These are phyloP conservation scores for Theocolax elegans DNA, from an alignment of 1,140 invertebrate genomes.

Conservation along the genomic window DNA sequence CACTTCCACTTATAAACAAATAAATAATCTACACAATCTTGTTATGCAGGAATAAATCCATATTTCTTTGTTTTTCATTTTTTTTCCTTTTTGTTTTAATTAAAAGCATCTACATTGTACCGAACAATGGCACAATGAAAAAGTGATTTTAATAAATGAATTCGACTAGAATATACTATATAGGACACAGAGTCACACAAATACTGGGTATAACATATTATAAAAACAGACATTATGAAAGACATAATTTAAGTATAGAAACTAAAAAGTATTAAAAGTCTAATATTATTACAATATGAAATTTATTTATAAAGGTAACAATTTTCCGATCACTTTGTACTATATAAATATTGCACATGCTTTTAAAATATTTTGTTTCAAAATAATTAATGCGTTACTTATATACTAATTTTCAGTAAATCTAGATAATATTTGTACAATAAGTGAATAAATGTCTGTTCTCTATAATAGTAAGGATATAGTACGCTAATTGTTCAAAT, in stretches of 20 bases:
- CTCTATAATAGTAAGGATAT: not conserved
- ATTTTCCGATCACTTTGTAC: no score
- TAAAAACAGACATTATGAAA: conserved; percentile 12
- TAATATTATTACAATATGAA: no score
- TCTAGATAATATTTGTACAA: no score
- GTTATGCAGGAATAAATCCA: not conserved
- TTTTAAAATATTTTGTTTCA: no score
- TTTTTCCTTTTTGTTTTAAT: conserved; percentile 1
- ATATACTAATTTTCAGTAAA: no score
- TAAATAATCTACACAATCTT: conserved; percentile 18
- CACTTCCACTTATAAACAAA: conserved; percentile 15
- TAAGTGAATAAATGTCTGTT: conserved; percentile 8
- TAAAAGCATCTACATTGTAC: conserved; percentile 19
- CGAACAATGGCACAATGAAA: not conserved
- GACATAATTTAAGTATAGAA: not conserved
- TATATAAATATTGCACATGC: no score
- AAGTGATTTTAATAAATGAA: conserved; percentile 6
- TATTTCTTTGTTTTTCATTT: no score
- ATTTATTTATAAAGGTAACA: no score
- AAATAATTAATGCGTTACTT: no score
- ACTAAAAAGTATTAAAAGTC: not conserved
- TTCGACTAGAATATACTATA: conserved; percentile 37
- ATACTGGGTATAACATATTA: conserved; percentile 2
- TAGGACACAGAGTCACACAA: conserved; percentile 6
- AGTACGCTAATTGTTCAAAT: not conserved